Conservation (phyloP, 1,140 invertebrate genomes). For the Phymastichus coffea region DNA sequence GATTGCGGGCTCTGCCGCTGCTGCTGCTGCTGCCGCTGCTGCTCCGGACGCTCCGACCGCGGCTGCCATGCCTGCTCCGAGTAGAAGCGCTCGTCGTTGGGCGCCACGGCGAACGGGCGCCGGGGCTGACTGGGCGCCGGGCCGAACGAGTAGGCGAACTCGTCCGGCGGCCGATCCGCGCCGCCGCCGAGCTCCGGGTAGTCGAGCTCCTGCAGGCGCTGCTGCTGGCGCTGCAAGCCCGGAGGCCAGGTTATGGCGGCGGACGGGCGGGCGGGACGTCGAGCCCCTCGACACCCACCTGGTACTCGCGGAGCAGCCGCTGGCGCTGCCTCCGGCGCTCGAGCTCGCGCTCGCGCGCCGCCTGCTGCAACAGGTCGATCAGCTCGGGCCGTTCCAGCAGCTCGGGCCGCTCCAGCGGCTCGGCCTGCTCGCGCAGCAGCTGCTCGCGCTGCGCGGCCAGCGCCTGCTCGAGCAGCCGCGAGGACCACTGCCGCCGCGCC, state of each 20-base stretch:
- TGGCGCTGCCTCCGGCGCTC: not conserved
- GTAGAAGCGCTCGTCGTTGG: conserved; percentile 54
- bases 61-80: conserved; percentile 14
- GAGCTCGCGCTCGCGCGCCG: not conserved
- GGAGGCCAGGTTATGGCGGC: too few species aligned
- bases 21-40: not conserved
- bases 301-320: not conserved
- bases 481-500: conserved; percentile 4
- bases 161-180: not conserved
- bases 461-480: conserved; percentile 29
- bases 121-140: not conserved
- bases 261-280: conserved; percentile 24
- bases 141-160: not conserved
- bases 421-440: conserved; percentile 23
- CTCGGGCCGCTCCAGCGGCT: conserved; percentile 1
- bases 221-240: not conserved
- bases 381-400: conserved; percentile 33
- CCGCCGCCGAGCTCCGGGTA: conserved; percentile 6
- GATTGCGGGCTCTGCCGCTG: not conserved
- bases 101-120: conserved; percentile 46
- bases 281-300: conserved; percentile 37
- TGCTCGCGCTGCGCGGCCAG: conserved; percentile 30
- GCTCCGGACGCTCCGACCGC: not conserved
- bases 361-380: conserved; percentile 26
- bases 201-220: conserved; percentile 38